phyloP scores from a whole-genome alignment of 2,797 vertebrate genomes.

The Darevskia nairensis region DNA sequence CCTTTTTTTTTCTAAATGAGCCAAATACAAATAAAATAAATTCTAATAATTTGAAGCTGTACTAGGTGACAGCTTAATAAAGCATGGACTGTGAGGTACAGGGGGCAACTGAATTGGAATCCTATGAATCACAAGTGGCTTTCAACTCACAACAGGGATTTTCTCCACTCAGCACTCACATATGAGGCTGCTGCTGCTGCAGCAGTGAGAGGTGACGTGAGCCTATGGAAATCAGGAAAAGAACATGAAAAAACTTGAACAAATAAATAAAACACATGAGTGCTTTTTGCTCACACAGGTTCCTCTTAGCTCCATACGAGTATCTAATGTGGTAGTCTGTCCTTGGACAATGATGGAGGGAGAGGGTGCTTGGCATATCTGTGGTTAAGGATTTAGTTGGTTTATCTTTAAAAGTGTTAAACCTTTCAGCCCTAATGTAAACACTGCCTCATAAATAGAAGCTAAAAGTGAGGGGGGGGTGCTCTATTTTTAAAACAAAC shows the following conservation, averaged over 20 bases:
- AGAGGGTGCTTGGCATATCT: not conserved
- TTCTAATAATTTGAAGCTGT: not conserved
- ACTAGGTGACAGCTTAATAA: not conserved
- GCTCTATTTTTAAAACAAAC: too few species aligned
- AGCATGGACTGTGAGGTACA: not conserved
- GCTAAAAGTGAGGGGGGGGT: too few species aligned
- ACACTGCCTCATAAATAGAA: not conserved
- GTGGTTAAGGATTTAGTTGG: not conserved
- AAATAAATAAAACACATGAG: not conserved
- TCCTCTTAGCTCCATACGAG: not conserved
- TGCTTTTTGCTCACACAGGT: not conserved
- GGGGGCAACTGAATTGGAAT: not conserved
- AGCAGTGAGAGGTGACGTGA: too few species aligned
- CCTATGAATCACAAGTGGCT: not conserved
- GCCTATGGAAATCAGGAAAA: not conserved
- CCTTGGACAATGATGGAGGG: not conserved
- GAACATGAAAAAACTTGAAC: not conserved
- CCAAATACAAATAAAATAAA: too few species aligned
- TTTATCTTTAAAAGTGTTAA: slow-evolving; percentile 2
- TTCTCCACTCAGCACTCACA: not conserved
- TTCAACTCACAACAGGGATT: not conserved
- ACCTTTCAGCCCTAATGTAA: not conserved
- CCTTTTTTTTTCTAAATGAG: too few species aligned
- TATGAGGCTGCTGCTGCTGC: not conserved
- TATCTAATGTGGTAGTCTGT: not conserved